Conservation (phyloP, 2,113 vertebrate genomes). For the Callopanchax toddi region DNA sequence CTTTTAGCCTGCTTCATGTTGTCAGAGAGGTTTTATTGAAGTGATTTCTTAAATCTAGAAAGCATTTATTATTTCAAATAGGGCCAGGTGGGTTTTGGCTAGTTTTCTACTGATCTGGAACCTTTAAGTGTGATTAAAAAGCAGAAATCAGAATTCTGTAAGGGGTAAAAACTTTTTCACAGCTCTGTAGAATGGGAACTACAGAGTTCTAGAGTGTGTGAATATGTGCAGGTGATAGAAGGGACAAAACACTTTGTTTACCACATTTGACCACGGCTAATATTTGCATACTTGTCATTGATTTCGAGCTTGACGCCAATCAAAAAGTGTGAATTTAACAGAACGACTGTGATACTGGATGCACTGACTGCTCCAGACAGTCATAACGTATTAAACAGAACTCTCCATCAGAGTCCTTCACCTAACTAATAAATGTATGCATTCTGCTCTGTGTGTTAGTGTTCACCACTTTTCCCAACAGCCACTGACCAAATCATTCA, state of each 20-base stretch:
- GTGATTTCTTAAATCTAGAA: no score
- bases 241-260: constrained; percentile 4
- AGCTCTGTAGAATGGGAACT: not conserved
- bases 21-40: no score
- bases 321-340: constrained; percentile 1
- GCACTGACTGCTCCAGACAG: not conserved
- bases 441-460: not conserved
- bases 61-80: no score
- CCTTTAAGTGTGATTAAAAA: no score
- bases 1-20: no score
- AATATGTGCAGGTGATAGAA: constrained; percentile 1
- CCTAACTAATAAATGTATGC: not conserved
- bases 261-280: not conserved
- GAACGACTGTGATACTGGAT: not conserved
- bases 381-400: constrained; percentile 1
- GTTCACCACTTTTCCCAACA: not conserved
- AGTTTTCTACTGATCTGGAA: no score
- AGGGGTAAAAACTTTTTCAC: no score
- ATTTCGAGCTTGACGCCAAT: constrained; percentile 1
- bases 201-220: not conserved
- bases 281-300: not conserved
- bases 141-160: no score
- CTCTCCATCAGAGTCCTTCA: not conserved
- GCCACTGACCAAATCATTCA: not conserved
- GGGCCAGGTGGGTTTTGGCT: no score